Evolutionary conservation across 1,140 invertebrate genomes (phyloP).

Genomic region (Papilio xuthus): DNA sequence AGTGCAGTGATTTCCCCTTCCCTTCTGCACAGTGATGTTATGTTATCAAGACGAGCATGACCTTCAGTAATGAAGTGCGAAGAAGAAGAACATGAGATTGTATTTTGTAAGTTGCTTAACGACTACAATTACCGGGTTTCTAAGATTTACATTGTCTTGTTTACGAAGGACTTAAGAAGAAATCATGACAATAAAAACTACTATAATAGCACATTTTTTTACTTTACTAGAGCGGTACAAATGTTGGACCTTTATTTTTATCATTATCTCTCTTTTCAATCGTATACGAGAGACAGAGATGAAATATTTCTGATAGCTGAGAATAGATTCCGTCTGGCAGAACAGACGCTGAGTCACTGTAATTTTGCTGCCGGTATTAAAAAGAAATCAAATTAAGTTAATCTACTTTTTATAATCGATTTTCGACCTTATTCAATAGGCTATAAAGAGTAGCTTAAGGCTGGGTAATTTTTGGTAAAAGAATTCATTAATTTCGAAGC

Average conservation of each 20-base stretch:
- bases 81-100: too few relatives aligned
- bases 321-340: slow-evolving; percentile 44
- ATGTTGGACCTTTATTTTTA: neutral
- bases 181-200: neutral
- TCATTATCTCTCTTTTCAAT: slow-evolving; percentile 14
- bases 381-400: slow-evolving; percentile 38
- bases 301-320: slow-evolving; percentile 39
- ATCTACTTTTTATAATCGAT: neutral
- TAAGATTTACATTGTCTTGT: too few relatives aligned
- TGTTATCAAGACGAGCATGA: too few relatives aligned
- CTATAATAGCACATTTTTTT: neutral
- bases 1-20: too few relatives aligned
- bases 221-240: neutral
- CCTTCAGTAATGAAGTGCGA: too few relatives aligned
- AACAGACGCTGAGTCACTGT: slow-evolving; percentile 52
- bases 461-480: slow-evolving; percentile 56
- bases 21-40: too few relatives aligned
- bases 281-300: slow-evolving; percentile 15
- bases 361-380: slow-evolving; percentile 41
- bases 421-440: neutral
- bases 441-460: slow-evolving; percentile 14
- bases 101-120: too few relatives aligned
- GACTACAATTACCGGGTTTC: too few relatives aligned
- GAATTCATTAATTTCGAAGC: slow-evolving; percentile 55
- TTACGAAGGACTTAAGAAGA: too few relatives aligned